Evolutionary conservation across 2,797 vertebrate species (phyloP).

Genomic region (Characodon lateralis): DNA sequence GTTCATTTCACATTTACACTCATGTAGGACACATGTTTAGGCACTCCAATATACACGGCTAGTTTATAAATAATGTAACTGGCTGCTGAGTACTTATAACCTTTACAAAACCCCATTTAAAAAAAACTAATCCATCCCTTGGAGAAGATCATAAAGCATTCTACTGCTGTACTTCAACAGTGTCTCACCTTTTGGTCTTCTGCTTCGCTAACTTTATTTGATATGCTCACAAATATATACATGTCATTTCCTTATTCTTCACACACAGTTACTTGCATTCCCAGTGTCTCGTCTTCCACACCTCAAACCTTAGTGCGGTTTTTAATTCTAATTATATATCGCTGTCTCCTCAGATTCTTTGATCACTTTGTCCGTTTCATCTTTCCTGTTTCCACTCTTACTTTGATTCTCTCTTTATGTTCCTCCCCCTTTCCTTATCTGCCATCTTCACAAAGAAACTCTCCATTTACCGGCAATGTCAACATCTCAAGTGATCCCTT

Average conservation of each 20-base stretch:
- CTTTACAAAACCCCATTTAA: background rate
- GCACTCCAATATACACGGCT: too few species aligned
- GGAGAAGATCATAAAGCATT: slow-evolving; percentile 12
- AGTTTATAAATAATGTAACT: too few species aligned
- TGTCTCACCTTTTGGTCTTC: slow-evolving; percentile 18
- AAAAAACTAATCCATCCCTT: background rate
- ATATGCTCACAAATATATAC: slow-evolving; percentile 29
- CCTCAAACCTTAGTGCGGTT: slow-evolving; percentile 1
- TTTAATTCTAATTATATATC: slow-evolving; percentile 34
- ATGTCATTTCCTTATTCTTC: background rate
- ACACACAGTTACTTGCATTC: slow-evolving; percentile 11
- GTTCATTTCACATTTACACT: background rate
- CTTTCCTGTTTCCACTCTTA: slow-evolving; percentile 21
- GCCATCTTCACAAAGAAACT: slow-evolving; percentile 28
- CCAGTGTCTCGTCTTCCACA: background rate
- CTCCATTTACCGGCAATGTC: slow-evolving; percentile 9
- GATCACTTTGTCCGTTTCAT: slow-evolving; percentile 57
- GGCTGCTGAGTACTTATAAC: background rate
- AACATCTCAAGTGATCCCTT: slow-evolving; percentile 11
- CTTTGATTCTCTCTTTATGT: slow-evolving; percentile 14
- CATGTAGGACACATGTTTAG: background rate
- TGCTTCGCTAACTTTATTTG: background rate
- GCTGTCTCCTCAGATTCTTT: slow-evolving; percentile 50
- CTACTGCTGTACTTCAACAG: slow-evolving; percentile 33
- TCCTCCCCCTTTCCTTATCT: slow-evolving; percentile 14